Conservation (phyloP, 1,140 invertebrate species). For the Atta cephalotes region DNA sequence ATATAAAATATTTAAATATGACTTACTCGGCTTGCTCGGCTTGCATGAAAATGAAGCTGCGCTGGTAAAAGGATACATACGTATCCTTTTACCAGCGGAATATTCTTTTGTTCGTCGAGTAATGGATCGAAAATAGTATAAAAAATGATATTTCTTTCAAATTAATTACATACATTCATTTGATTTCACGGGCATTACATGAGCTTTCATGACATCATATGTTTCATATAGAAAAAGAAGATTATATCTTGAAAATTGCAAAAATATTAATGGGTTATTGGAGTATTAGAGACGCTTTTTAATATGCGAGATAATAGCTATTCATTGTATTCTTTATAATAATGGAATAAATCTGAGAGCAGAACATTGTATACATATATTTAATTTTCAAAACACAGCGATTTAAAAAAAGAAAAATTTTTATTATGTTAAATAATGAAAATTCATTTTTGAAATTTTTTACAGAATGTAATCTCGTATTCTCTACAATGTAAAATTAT, state of each 20-base stretch:
- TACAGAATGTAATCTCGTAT: not conserved
- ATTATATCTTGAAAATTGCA: not conserved
- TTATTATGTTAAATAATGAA: not conserved
- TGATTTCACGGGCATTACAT: not conserved
- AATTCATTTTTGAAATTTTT: constrained; percentile 14
- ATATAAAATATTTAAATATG: constrained; percentile 72
- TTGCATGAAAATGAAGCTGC: constrained; percentile 10
- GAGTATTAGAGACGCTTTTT: not conserved
- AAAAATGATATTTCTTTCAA: constrained; percentile 71
- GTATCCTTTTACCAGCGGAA: too few species aligned
- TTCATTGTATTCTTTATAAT: not conserved
- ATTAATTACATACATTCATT: constrained; percentile 71
- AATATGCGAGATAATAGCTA: not conserved
- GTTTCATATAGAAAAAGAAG: not conserved
- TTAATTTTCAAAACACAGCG: not conserved
- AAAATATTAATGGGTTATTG: not conserved
- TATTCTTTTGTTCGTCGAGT: constrained; percentile 50
- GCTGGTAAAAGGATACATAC: constrained; percentile 22
- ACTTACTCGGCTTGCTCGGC: constrained; percentile 47
- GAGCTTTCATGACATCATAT: not conserved
- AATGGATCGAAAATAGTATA: constrained; percentile 65
- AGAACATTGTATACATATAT: not conserved
- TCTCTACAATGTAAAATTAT: not conserved
- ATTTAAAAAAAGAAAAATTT: not conserved
- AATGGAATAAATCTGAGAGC: not conserved